These are phyloP conservation scores for Diaperis boleti DNA, from an alignment of 2,888 invertebrate species.

Conservation along the genomic window DNA sequence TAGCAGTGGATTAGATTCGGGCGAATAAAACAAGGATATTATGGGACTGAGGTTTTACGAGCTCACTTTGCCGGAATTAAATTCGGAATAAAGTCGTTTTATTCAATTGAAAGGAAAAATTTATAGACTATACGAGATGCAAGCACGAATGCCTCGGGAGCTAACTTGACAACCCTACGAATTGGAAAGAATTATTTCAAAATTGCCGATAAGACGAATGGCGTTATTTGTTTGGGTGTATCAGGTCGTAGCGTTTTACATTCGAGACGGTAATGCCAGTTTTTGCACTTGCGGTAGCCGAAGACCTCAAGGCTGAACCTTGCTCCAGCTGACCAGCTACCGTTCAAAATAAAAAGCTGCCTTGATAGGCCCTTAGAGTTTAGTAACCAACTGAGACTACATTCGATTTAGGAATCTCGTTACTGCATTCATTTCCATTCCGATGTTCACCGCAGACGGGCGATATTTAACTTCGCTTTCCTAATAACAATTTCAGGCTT, in stretches of 20 bases:
- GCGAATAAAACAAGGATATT: conserved; percentile 16
- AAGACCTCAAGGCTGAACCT: background rate
- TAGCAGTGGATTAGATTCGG: conserved; percentile 3
- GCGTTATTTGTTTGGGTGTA: background rate
- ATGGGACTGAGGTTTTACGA: conserved; percentile 18
- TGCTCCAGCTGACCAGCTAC: background rate
- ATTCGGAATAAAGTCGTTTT: conserved; percentile 17
- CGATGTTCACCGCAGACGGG: conserved; percentile 5
- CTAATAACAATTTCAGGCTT: conserved; percentile 22
- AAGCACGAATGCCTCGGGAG: conserved; percentile 7
- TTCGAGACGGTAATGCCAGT: background rate
- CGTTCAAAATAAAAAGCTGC: background rate
- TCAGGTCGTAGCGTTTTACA: background rate
- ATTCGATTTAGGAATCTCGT: conserved; percentile 1
- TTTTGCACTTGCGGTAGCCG: background rate
- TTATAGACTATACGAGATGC: conserved; percentile 11
- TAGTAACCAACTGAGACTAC: background rate
- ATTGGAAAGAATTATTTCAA: conserved; percentile 7
- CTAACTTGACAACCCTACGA: conserved; percentile 6
- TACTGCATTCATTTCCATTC: conserved; percentile 18
- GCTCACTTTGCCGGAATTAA: conserved; percentile 25
- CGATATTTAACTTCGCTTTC: conserved; percentile 24
- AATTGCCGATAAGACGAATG: conserved; percentile 1
- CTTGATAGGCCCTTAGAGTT: background rate
- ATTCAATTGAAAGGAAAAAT: conserved; percentile 24